These are phyloP conservation scores for Megatriorchis doriae DNA, from an alignment of 2,113 vertebrate species.

Conservation along the genomic window DNA sequence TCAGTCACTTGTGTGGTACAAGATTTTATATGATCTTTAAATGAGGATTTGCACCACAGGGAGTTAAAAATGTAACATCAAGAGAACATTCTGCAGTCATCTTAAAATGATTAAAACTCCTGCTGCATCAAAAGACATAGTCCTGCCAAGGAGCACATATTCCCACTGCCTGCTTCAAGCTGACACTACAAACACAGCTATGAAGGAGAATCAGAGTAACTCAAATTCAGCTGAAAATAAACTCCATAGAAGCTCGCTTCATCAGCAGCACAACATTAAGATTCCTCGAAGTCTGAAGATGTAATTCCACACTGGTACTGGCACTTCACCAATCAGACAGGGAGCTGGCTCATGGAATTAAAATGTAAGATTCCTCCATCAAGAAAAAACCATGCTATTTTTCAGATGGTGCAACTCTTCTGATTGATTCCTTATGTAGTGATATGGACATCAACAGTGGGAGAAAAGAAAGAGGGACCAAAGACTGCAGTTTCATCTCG, in stretches of 20 bases:
- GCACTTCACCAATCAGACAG: not conserved
- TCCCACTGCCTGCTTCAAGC: not conserved
- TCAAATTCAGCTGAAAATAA: not conserved
- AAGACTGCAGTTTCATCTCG: not conserved
- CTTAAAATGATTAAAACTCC: not conserved
- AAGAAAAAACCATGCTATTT: not conserved
- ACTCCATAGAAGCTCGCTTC: rapidly evolving
- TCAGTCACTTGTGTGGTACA: not conserved
- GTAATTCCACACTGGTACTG: not conserved
- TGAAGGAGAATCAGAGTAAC: not conserved
- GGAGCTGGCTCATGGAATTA: not conserved
- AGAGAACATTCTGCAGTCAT: not conserved
- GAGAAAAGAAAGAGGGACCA: not conserved
- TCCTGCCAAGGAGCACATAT: not conserved
- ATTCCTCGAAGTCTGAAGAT: not conserved
- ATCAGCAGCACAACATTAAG: not conserved
- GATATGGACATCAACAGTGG: too few species aligned
- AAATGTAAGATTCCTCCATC: not conserved
- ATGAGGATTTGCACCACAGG: not conserved
- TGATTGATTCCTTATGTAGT: rapidly evolving
- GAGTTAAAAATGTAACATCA: not conserved
- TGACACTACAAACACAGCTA: not conserved
- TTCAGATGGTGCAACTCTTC: not conserved
- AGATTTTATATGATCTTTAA: not conserved
- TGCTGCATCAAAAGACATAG: not conserved